A percentile compares a stretch with the other conserved stretches of the same genome.
phyloP scores from a whole-genome alignment of 1,140 invertebrate genomes.

The Ostrea edulis region DNA sequence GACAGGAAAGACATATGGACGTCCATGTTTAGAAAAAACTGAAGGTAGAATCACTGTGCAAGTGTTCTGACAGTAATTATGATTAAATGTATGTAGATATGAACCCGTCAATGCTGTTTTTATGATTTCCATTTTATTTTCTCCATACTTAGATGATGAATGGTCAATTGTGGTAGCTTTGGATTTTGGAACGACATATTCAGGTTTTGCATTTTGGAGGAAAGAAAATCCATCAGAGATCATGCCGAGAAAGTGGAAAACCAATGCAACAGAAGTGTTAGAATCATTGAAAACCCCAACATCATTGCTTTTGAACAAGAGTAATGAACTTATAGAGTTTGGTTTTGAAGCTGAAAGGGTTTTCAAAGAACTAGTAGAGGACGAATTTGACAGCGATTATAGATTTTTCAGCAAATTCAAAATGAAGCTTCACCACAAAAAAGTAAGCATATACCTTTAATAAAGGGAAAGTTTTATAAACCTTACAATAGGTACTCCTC shows the following conservation, averaged over 20 bases:
- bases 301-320: slow-evolving; percentile 80
- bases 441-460: slow-evolving; percentile 70
- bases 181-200: slow-evolving; percentile 84
- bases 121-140: neutral
- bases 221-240: slow-evolving; percentile 3
- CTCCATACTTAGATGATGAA: neutral
- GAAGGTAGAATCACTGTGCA: neutral
- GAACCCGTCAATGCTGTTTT: neutral
- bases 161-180: slow-evolving; percentile 78
- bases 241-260: neutral
- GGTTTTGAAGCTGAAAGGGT: slow-evolving; percentile 81
- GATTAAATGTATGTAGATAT: neutral
- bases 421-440: slow-evolving; percentile 81
- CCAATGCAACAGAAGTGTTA: neutral
- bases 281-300: slow-evolving; percentile 83
- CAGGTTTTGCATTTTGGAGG: slow-evolving; percentile 80
- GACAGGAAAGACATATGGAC: neutral
- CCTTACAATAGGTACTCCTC: too few species aligned
- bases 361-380: slow-evolving; percentile 81
- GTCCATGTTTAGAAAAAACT: neutral
- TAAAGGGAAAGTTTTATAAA: neutral
- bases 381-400: slow-evolving; percentile 79
- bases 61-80: neutral
- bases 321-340: slow-evolving; percentile 82
- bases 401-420: slow-evolving; percentile 84